These are phyloP conservation scores for Gallinago stenura DNA, from an alignment of 2,797 vertebrate species.

Conservation along the genomic window DNA sequence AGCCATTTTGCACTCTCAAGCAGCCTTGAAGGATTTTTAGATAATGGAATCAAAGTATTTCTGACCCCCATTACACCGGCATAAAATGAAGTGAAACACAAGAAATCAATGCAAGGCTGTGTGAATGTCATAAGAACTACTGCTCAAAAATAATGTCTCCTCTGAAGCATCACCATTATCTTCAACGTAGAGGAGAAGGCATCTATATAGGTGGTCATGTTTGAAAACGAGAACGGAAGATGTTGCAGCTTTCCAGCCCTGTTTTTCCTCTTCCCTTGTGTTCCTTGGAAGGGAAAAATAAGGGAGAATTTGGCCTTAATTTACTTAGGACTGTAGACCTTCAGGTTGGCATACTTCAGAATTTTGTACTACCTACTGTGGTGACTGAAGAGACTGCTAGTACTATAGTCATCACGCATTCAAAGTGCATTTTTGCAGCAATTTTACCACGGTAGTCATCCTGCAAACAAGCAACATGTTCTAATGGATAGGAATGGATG, in stretches of 20 bases:
- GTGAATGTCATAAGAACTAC: background rate
- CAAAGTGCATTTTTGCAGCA: background rate
- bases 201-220: background rate
- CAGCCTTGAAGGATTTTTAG: slow-evolving; percentile 50
- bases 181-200: background rate
- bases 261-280: background rate
- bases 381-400: background rate
- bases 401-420: background rate
- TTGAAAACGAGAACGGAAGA: background rate
- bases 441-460: background rate
- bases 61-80: slow-evolving; percentile 31
- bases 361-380: background rate
- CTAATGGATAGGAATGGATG: background rate
- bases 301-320: background rate
- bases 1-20: slow-evolving; percentile 34
- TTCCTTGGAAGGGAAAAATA: background rate
- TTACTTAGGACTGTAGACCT: background rate
- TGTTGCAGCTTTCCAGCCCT: background rate
- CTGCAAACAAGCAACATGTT: background rate
- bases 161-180: background rate
- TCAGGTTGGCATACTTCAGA: background rate
- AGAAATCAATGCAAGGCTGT: slow-evolving; percentile 47
- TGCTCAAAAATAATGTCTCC: background rate
- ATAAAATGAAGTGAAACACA: slow-evolving; percentile 36
- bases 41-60: slow-evolving; percentile 43